Conservation (phyloP, 2,888 invertebrate species). For the Gibbula magus region DNA sequence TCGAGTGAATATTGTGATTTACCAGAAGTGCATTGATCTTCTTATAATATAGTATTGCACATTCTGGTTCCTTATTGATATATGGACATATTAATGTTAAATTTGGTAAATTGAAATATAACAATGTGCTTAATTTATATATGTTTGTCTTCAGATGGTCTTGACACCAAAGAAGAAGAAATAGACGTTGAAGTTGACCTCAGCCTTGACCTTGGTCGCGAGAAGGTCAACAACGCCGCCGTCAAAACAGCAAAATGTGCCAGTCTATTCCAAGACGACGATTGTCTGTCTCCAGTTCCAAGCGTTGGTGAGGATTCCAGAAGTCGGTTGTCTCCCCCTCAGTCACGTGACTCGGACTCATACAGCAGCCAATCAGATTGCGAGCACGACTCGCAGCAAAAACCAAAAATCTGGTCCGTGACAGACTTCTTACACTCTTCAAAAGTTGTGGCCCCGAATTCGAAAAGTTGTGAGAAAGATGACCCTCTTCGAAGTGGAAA, state of each 20-base stretch:
- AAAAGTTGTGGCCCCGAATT: background rate
- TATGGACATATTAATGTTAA: no score
- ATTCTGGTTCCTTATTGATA: no score
- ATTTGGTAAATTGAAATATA: no score
- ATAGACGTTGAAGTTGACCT: constrained; percentile 27
- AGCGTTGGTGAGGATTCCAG: constrained; percentile 40
- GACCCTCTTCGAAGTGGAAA: constrained; percentile 16
- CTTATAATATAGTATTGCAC: no score
- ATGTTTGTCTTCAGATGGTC: background rate
- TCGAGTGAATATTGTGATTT: no score
- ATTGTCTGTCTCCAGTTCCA: constrained; percentile 36
- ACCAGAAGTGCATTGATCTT: no score
- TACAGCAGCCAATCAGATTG: constrained; percentile 31
- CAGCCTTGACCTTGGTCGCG: background rate
- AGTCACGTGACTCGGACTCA: constrained; percentile 41
- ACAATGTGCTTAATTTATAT: background rate
- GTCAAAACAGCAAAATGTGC: background rate
- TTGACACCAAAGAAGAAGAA: constrained; percentile 25
- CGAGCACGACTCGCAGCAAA: constrained; percentile 40
- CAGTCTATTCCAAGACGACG: constrained; percentile 19
- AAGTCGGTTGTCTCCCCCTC: constrained; percentile 37
- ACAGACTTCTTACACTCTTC: constrained; percentile 46
- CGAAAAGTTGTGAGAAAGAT: background rate
- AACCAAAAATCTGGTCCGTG: constrained; percentile 68
- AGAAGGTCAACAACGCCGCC: background rate